Evolutionary conservation across 2,797 vertebrate species (phyloP).

Genomic region (Rhodeus uyekii): DNA sequence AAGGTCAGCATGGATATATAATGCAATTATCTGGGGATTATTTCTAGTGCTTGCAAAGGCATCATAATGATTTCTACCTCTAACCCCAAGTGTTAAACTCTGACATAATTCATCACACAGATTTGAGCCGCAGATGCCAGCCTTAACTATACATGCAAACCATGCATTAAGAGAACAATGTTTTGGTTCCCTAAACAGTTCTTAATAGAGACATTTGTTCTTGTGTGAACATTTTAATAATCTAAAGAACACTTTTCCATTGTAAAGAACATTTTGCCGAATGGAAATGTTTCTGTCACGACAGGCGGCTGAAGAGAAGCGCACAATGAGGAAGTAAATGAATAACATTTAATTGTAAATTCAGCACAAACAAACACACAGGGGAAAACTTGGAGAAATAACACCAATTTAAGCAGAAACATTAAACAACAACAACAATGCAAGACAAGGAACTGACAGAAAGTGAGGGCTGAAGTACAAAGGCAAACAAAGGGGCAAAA

Average conservation of each 20-base stretch:
- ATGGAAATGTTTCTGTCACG: neutral
- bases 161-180: neutral
- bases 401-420: too few species aligned
- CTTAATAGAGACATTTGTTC: neutral
- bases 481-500: too few species aligned
- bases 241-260: neutral
- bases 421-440: too few species aligned
- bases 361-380: too few species aligned
- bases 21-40: constrained; percentile 17
- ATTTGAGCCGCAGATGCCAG: neutral
- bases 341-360: too few species aligned
- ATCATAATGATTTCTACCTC: neutral
- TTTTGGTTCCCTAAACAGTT: neutral
- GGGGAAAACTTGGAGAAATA: too few species aligned
- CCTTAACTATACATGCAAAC: neutral
- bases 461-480: too few species aligned
- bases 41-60: neutral
- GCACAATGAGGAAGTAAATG: too few species aligned
- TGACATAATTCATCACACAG: neutral
- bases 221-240: too few species aligned
- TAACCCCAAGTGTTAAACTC: neutral
- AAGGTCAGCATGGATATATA: neutral
- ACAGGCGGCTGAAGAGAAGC: too few species aligned
- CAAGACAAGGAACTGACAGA: too few species aligned
- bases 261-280: neutral